A percentile compares a stretch with the other conserved stretches of the same genome.
Evolutionary conservation across 1,140 invertebrate genomes (phyloP).

Genomic region (Drosophila repleta): DNA sequence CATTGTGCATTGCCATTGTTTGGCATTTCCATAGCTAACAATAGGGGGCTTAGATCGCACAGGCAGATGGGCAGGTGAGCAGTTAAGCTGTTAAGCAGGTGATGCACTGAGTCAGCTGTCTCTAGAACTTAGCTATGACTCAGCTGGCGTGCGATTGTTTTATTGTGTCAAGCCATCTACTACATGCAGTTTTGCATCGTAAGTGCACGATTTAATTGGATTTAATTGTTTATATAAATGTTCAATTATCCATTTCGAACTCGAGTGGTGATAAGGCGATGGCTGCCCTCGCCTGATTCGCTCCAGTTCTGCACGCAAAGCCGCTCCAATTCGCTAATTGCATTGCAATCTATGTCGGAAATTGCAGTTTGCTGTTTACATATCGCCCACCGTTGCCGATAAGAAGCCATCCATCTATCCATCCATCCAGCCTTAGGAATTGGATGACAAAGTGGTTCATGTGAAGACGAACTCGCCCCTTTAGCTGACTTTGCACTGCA

Average conservation of each 20-base stretch:
- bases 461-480: not conserved
- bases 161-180: constrained; percentile 6
- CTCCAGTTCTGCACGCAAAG: constrained; percentile 15
- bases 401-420: constrained; percentile 25
- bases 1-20: not conserved
- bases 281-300: constrained; percentile 4
- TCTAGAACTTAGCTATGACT: constrained; percentile 13
- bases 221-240: constrained; percentile 2
- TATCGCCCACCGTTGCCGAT: constrained; percentile 18
- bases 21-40: not conserved
- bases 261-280: constrained; percentile 1
- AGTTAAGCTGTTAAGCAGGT: not conserved
- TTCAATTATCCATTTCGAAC: constrained; percentile 20
- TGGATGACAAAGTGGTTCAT: not conserved
- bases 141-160: constrained; percentile 14
- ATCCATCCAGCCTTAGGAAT: not conserved
- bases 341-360: constrained; percentile 12
- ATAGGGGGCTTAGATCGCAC: not conserved
- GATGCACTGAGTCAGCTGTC: constrained; percentile 16
- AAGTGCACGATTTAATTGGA: constrained; percentile 1
- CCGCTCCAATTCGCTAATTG: constrained; percentile 26
- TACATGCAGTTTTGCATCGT: not conserved
- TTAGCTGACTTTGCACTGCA: not conserved
- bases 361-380: not conserved
- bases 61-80: not conserved